These are phyloP conservation scores for Eutrigla gurnardus DNA, from an alignment of 2,797 vertebrate genomes.

Conservation along the genomic window DNA sequence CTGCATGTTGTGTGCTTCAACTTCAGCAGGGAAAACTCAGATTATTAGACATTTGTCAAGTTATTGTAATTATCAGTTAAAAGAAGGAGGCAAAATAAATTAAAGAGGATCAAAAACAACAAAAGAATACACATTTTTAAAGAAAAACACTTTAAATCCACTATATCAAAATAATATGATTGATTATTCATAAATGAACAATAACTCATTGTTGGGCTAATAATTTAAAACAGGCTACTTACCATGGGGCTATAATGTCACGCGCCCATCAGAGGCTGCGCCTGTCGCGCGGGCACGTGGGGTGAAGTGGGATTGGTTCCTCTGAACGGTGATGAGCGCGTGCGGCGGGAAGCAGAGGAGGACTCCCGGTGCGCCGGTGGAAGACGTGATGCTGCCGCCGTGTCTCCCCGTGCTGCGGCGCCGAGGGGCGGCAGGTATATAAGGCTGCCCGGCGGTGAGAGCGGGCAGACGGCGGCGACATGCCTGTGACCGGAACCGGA, in stretches of 20 bases:
- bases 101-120: too few species aligned
- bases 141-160: too few species aligned
- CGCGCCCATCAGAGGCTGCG: slow-evolving; percentile 80
- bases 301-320: slow-evolving; percentile 76
- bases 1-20: neutral
- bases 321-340: slow-evolving; percentile 74
- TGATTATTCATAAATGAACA: neutral
- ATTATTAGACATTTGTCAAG: neutral
- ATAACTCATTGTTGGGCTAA: neutral
- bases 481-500: slow-evolving; percentile 63
- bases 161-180: too few species aligned
- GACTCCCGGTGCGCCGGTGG: slow-evolving; percentile 56
- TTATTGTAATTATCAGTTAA: too few species aligned
- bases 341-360: slow-evolving; percentile 67
- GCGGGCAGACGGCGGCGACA: slow-evolving; percentile 35
- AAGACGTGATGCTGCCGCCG: slow-evolving; percentile 26
- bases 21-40: too few species aligned
- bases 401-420: neutral
- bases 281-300: slow-evolving; percentile 60
- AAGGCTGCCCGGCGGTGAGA: slow-evolving; percentile 24
- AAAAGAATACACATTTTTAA: too few species aligned
- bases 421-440: slow-evolving; percentile 55
- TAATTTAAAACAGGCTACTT: neutral
- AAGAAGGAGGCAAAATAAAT: too few species aligned
- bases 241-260: neutral